Evolutionary conservation across 1,140 invertebrate genomes (phyloP), one percentile per base, ranked within the genome.

Genomic region (Dendrolimus kikuchii): DNA sequence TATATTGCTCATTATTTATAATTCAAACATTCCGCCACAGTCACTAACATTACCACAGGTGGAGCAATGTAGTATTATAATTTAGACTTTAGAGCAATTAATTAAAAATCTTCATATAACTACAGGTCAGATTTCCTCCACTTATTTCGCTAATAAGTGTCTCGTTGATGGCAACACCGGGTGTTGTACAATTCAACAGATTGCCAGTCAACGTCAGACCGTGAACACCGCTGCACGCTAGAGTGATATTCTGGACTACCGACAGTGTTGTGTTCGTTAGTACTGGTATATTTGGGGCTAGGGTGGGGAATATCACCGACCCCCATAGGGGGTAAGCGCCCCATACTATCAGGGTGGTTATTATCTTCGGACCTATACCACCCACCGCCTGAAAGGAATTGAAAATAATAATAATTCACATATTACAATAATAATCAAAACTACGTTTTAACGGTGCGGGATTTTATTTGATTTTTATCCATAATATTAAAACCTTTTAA

Each of bases 281-380:
- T 37, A 7, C 45, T 5, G 38, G 46, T 5, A 38, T 4, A 7
- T 40, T 38, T 2, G 53, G n/a, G 4, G 37, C 46, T 4, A 55
- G 4, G 60, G 48, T 2, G 50, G 72, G 63, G 81, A 89, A 90
- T 40, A 90, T 89, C 36, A 90, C 60, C 4, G 71, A 68, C 2
- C 89, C 90, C 89, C 89, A 90, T 0, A 93, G 95, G 47, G 93
- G 91, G 69, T 94, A 94, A 41, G 92, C 89, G 0, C 90, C 62
- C 60, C 91, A 91, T 4, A 94, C 89, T 5, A 94, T 72, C 1
- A 92, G 45, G 0, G 95, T 89, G 7, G 93, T 94, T 7, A 95
- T 88, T 3, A 96, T 72, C 66, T 93, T 95, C 43, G 95, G 92
- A 0, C 94, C 91, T 51, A 95, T 91, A 4, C 95, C 95, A 38